phyloP scores from a whole-genome alignment of 2,888 invertebrate species.

The Ceraclea dissimilis region DNA sequence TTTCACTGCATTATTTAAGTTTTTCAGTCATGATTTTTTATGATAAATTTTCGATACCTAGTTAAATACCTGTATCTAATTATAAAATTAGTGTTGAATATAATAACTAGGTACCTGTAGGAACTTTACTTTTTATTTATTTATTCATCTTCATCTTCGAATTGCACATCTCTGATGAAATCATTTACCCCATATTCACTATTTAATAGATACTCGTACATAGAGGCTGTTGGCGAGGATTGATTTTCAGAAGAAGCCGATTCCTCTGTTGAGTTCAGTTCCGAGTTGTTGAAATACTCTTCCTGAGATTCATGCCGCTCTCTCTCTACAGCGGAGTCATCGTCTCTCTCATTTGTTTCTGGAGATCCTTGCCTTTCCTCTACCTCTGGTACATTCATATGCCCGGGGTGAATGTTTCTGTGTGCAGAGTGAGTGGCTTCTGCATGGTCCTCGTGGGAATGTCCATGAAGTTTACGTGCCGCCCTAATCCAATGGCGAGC shows the following conservation, averaged over 20 bases:
- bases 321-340: not conserved
- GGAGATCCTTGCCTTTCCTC: not conserved
- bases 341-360: not conserved
- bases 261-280: not conserved
- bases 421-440: not conserved
- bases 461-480: conserved; percentile 9
- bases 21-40: no score
- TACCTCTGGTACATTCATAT: no score
- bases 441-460: not conserved
- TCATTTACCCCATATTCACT: not conserved
- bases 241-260: not conserved
- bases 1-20: no score
- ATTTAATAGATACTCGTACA: not conserved
- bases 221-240: not conserved
- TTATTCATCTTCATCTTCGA: not conserved
- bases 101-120: no score
- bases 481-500: conserved; percentile 39
- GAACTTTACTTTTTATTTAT: no score
- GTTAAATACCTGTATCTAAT: no score
- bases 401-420: not conserved
- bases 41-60: no score
- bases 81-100: no score
- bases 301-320: not conserved
- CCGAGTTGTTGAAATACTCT: not conserved
- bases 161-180: not conserved